Conservation (phyloP, 2,113 vertebrate genomes). For the Ictidomys tridecemlineatus region DNA sequence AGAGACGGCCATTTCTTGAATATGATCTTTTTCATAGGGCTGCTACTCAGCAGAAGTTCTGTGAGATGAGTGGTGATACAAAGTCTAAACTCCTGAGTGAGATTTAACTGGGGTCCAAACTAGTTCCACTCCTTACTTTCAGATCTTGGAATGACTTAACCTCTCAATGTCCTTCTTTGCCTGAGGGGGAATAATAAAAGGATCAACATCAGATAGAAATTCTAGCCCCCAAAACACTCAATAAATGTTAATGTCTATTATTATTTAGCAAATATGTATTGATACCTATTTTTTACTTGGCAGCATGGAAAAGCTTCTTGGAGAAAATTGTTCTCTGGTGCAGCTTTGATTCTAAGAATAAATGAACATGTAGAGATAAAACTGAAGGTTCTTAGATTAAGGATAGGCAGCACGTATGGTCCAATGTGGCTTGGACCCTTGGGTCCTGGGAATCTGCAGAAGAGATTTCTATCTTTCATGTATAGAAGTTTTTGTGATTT, state of each 20-base stretch:
- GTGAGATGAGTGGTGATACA: background rate
- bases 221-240: background rate
- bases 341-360: background rate
- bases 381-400: background rate
- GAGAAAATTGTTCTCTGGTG: background rate
- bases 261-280: background rate
- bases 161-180: background rate
- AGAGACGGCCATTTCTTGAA: conserved; percentile 13
- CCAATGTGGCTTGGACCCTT: background rate
- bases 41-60: conserved; percentile 41
- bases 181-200: background rate
- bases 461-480: background rate
- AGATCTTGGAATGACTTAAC: background rate
- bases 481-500: background rate
- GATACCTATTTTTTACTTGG: conserved; percentile 16
- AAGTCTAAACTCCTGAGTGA: background rate
- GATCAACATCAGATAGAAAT: background rate
- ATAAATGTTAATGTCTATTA: background rate
- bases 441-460: background rate
- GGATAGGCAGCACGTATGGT: background rate
- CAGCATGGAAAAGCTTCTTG: background rate
- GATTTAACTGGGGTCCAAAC: background rate
- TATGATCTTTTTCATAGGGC: background rate
- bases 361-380: background rate
- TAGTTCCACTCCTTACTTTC: background rate